Percentiles rank a stretch among this genome's conserved stretches.
These are phyloP conservation scores for Episyrphus balteatus DNA, from an alignment of 1,140 invertebrate genomes.

Conservation along the genomic window DNA sequence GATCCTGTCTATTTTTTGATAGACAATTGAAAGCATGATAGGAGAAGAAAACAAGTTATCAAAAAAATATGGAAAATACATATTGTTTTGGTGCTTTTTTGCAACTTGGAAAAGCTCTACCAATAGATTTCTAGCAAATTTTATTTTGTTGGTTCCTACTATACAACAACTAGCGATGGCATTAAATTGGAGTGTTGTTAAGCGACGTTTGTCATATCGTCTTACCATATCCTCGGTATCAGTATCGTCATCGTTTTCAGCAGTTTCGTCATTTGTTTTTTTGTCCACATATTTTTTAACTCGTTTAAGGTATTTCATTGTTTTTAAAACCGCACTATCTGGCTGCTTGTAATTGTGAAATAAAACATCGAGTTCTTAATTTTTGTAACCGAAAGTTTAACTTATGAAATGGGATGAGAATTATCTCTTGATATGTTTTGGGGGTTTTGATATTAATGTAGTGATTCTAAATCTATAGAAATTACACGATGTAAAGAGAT, in stretches of 20 bases:
- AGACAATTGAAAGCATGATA: not conserved
- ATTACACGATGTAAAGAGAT: no score
- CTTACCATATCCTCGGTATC: constrained; percentile 51
- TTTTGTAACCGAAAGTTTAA: not conserved
- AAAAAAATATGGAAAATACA: not conserved
- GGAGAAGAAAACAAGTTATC: not conserved
- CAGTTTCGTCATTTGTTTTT: constrained; percentile 25
- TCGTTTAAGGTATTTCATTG: constrained; percentile 34
- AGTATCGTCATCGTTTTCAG: constrained; percentile 37
- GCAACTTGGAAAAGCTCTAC: no score
- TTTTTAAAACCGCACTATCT: constrained; percentile 33
- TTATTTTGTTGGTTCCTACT: no score
- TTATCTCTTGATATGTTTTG: not conserved
- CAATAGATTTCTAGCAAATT: no score
- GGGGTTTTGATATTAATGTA: not conserved
- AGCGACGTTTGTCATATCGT: not conserved
- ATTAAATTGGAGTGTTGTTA: no score
- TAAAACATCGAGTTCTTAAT: not conserved
- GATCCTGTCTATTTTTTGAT: constrained; percentile 45
- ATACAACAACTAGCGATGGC: no score
- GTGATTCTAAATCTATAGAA: no score
- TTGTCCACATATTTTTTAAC: constrained; percentile 37
- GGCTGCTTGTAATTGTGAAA: constrained; percentile 12
- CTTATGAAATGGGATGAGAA: not conserved
- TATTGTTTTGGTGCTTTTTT: no score